Evolutionary conservation across 2,113 vertebrate species (phyloP), one percentile per base, ranked within the genome.

Genomic region (Numida meleagris): DNA sequence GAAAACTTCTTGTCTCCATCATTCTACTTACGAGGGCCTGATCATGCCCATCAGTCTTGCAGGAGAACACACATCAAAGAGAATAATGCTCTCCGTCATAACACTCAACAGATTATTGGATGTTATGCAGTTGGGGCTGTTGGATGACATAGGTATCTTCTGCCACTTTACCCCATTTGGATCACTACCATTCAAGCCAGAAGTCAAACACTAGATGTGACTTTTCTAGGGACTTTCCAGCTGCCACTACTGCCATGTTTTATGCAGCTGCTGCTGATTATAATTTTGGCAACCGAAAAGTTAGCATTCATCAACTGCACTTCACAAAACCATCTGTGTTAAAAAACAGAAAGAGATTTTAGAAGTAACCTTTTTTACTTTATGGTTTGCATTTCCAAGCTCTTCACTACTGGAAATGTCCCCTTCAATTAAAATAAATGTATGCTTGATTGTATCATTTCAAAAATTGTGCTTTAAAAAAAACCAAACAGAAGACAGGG

Each of bases 151-250:
- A 0, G n/a, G 2, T 3, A 17, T 68, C 14, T 46, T 24, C 51
- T 74, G 23, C 45, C 40, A 76, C 58, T 66, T 59, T 15, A 42
- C 9, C 12, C 21, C 6, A 4, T 36, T 46, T 75, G 77, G 42
- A 68, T 89, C 43, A 7, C 42, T 75, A 3, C 46, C 2, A 17
- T 63, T 77, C 0, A 0, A 55, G 29, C 23, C 75, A n/a, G 61
- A 81, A 86, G n/a, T 57, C 62, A 84, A 86, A 74, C 33, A 3
- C 7, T 63, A 65, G 45, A 31, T 46, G 16, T 27, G 29, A 59
- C 57, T 74, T 71, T 86, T 34, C 18, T 40, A 86, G 82, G 71
- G 83, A 40, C 82, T 36, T 90, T 29, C 68, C 82, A 73, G 58
- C 57, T 80, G 55, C 59, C 1, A 0, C 34, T 67, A 42, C 68